Percentiles rank a stretch among this genome's conserved stretches.
Conservation (phyloP, 2,797 vertebrate genomes). For the Anguilla anguilla region DNA sequence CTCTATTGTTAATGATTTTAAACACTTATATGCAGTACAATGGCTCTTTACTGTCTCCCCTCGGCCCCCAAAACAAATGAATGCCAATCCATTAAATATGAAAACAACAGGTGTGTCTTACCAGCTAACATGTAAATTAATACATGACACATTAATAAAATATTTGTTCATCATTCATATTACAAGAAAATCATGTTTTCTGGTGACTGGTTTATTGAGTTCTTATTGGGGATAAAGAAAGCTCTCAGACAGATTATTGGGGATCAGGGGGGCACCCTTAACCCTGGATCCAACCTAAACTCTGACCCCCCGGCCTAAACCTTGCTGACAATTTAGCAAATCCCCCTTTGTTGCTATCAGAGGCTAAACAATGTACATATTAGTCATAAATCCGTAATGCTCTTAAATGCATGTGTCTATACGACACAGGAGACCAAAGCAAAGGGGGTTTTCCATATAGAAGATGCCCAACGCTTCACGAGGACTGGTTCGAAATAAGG, state of each 20-base stretch:
- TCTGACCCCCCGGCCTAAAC: not conserved
- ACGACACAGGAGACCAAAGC: not conserved
- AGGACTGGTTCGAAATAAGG: too few species aligned
- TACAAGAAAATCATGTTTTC: not conserved
- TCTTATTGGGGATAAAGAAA: slow-evolving; percentile 9
- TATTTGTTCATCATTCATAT: not conserved
- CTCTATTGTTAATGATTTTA: too few species aligned
- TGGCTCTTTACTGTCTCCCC: too few species aligned
- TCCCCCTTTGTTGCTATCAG: not conserved
- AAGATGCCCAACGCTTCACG: too few species aligned
- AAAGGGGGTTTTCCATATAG: not conserved
- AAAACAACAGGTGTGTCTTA: not conserved
- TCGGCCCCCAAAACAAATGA: not conserved
- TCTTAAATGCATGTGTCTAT: not conserved
- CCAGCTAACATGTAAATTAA: not conserved
- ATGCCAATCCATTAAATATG: not conserved
- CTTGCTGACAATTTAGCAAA: not conserved
- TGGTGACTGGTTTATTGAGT: not conserved
- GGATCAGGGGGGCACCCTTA: not conserved
- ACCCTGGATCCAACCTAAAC: not conserved
- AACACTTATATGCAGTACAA: too few species aligned
- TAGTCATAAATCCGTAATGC: not conserved
- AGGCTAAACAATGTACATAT: not conserved
- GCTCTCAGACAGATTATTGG: slow-evolving; percentile 16
- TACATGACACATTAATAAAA: not conserved